These are phyloP conservation scores for Acarapis woodi DNA, from an alignment of 1,140 invertebrate genomes.

Conservation along the genomic window DNA sequence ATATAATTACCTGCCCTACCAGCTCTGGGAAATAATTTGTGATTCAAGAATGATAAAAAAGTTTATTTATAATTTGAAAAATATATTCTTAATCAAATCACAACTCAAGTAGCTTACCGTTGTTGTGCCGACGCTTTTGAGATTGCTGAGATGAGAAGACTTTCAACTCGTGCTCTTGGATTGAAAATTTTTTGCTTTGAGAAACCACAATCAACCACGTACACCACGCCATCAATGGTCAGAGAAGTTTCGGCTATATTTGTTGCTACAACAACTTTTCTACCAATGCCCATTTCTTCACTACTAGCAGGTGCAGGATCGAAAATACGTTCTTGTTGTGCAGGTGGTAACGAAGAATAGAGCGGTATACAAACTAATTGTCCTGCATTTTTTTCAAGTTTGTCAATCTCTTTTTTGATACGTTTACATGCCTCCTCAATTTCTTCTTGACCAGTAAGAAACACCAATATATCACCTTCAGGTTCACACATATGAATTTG, in stretches of 20 bases:
- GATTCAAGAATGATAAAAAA: too few relatives aligned
- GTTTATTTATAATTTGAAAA: too few relatives aligned
- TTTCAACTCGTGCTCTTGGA: slow-evolving; percentile 86
- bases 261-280: slow-evolving; percentile 86
- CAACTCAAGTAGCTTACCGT: too few relatives aligned
- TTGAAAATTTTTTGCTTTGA: slow-evolving; percentile 98
- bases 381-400: slow-evolving; percentile 78
- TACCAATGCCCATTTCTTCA: slow-evolving; percentile 70
- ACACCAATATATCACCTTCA: slow-evolving; percentile 69
- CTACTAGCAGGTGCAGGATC: slow-evolving; percentile 75
- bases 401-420: slow-evolving; percentile 86
- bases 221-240: slow-evolving; percentile 98
- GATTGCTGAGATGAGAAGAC: slow-evolving; percentile 84
- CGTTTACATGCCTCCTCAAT: slow-evolving; percentile 98
- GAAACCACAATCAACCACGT: slow-evolving; percentile 99
- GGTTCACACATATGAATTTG: slow-evolving; percentile 99
- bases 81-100: too few relatives aligned
- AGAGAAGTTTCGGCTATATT: slow-evolving; percentile 98
- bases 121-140: slow-evolving; percentile 99
- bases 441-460: slow-evolving; percentile 81
- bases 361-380: slow-evolving; percentile 94
- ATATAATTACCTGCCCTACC: slow-evolving; percentile 90
- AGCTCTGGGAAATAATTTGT: too few relatives aligned
- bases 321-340: slow-evolving; percentile 89
- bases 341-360: slow-evolving; percentile 91